Evolutionary conservation across 2,888 invertebrate genomes (phyloP), one percentile per base, ranked within the genome.

Genomic region (Heliconius charithonia): DNA sequence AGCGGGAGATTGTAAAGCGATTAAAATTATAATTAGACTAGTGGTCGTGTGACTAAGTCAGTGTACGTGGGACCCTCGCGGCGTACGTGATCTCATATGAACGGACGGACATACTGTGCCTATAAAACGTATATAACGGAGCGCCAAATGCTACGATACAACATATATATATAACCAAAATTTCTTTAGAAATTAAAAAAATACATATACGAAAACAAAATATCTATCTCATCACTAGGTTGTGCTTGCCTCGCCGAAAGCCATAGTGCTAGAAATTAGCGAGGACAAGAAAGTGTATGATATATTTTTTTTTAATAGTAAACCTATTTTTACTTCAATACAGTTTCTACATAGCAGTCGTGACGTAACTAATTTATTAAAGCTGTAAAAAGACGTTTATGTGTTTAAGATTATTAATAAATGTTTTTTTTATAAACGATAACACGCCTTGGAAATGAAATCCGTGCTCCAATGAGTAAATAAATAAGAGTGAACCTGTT

Each of bases 21-120:
- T 80, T 79, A 79, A 74, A 69, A 56, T 73, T 76, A 71, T 71
- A 74, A 70, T 79, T 79, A 76, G 62, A 63, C 41, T 25, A 65
- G 32, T 70, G 69, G 59, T 76, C 41, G 76, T 69, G 41, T 70
- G 69, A 74, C 63, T 76, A 70, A 76, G 76, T 59, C 70, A 75
- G 45, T 72, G 27, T 19, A 62, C 59, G 74, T 51, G 22, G 65
- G 74, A 74, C 74, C 63, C 74, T 65, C 27, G 41, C 41, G 4
- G 37, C 41, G 63, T 63, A 74, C 74, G 74, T 74, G 74, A 63
- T 74, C 65, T 65, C 63, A 74, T 74, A 74, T 45, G 45, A 29
- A 63, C 27, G 27, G 25, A 63, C 63, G 63, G 25, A 62, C 25
- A 19, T 59, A 22, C 29, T 16, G 13, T 13, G 74, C 12, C 25